phyloP scores from a whole-genome alignment of 2,888 invertebrate genomes.

The Eilema caniola region DNA sequence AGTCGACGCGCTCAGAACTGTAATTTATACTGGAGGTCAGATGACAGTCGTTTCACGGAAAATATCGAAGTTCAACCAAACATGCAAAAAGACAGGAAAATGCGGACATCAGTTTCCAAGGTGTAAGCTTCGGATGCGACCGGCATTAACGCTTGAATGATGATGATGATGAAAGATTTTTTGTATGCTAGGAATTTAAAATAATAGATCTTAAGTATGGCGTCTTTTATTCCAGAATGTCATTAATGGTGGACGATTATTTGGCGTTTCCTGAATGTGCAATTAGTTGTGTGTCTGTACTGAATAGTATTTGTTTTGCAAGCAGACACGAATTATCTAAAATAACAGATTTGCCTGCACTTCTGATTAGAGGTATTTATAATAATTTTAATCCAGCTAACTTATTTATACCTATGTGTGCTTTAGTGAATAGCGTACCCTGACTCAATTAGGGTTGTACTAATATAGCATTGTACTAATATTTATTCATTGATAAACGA shows the following conservation, averaged over 20 bases:
- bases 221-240: conserved; percentile 75
- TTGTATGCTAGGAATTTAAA: too few relatives aligned
- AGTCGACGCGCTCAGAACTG: neutral
- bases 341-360: conserved; percentile 69
- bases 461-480: neutral
- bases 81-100: too few relatives aligned
- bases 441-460: neutral
- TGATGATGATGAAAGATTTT: too few relatives aligned
- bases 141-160: too few relatives aligned
- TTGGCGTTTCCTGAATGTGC: conserved; percentile 84
- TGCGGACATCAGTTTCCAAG: too few relatives aligned
- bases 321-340: conserved; percentile 73
- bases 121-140: too few relatives aligned
- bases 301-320: conserved; percentile 76
- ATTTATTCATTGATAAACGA: neutral
- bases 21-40: too few relatives aligned
- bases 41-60: too few relatives aligned
- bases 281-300: conserved; percentile 83
- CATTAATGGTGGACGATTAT: conserved; percentile 80
- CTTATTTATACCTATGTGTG: neutral
- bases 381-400: neutral
- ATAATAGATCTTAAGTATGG: conserved; percentile 53
- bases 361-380: conserved; percentile 71
- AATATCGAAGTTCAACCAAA: too few relatives aligned
- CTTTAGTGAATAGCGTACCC: neutral